Evolutionary conservation across 2,888 invertebrate species (phyloP).

Genomic region (Spilarctia lutea): DNA sequence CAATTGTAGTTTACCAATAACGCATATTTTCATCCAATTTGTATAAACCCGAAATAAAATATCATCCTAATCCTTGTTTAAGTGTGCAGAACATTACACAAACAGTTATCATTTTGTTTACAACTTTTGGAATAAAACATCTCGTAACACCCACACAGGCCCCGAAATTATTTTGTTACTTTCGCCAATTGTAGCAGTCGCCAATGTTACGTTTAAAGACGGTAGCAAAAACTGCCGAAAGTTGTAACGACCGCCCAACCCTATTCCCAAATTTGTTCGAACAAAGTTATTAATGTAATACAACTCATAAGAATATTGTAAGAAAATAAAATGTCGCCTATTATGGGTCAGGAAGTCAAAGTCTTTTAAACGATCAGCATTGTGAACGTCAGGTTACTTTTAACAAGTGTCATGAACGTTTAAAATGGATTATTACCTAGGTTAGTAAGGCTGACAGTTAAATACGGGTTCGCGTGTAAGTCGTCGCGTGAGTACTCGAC

Average conservation of each 20-base stretch:
- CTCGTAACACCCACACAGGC: not conserved
- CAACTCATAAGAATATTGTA: slow-evolving; percentile 13
- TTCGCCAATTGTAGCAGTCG: slow-evolving; percentile 7
- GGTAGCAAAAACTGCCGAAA: slow-evolving; percentile 14
- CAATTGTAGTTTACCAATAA: no score
- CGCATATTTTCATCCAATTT: not conserved
- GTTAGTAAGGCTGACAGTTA: slow-evolving; percentile 40
- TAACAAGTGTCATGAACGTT: slow-evolving; percentile 38
- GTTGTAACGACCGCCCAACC: slow-evolving; percentile 21
- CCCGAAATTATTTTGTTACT: slow-evolving; percentile 18
- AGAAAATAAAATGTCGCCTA: slow-evolving; percentile 9
- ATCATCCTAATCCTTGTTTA: not conserved
- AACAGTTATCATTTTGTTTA: slow-evolving; percentile 5
- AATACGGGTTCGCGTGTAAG: slow-evolving; percentile 50
- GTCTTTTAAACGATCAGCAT: slow-evolving; percentile 26
- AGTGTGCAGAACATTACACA: not conserved
- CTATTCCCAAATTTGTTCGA: slow-evolving; percentile 15
- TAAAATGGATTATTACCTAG: slow-evolving; percentile 40
- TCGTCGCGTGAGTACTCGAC: slow-evolving; percentile 47
- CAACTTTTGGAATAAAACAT: slow-evolving; percentile 1
- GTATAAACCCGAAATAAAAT: not conserved
- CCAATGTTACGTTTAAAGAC: slow-evolving; percentile 16
- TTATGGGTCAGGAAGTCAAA: slow-evolving; percentile 22
- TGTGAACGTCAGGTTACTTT: slow-evolving; percentile 24
- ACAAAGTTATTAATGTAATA: slow-evolving; percentile 21